phyloP scores from a whole-genome alignment of 2,888 invertebrate species.

The Mythimna vitellina region DNA sequence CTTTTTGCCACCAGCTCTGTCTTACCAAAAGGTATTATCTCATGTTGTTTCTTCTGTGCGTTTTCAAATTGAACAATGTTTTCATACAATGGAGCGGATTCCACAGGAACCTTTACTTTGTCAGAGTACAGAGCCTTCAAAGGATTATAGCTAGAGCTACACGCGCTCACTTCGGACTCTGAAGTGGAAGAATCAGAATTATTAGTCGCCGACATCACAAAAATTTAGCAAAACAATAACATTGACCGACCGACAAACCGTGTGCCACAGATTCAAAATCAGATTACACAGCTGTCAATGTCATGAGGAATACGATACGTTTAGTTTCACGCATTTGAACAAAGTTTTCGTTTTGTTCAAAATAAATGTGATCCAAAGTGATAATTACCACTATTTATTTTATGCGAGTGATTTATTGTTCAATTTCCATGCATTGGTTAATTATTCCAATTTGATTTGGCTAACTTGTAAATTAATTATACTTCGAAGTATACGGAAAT shows the following conservation, averaged over 20 bases:
- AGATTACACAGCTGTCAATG: slow-evolving; percentile 18
- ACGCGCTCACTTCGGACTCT: slow-evolving; percentile 83
- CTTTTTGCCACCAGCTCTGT: slow-evolving; percentile 75
- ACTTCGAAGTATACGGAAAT: slow-evolving; percentile 54
- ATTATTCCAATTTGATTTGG: slow-evolving; percentile 21
- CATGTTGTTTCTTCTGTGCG: slow-evolving; percentile 66
- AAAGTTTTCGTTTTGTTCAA: background rate
- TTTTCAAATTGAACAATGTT: slow-evolving; percentile 92
- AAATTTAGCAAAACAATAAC: slow-evolving; percentile 44
- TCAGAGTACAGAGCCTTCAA: slow-evolving; percentile 92
- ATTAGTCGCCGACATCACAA: slow-evolving; percentile 74
- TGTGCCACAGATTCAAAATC: slow-evolving; percentile 13
- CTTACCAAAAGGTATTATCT: slow-evolving; percentile 75
- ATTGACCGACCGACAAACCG: background rate
- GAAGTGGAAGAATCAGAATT: slow-evolving; percentile 82
- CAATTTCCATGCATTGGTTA: background rate
- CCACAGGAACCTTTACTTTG: slow-evolving; percentile 88
- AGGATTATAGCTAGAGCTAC: slow-evolving; percentile 92
- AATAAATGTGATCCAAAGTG: too few species aligned
- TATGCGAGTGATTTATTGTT: background rate
- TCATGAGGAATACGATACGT: slow-evolving; percentile 39
- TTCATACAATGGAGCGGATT: slow-evolving; percentile 92
- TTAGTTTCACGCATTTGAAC: slow-evolving; percentile 50
- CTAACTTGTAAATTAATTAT: slow-evolving; percentile 5
- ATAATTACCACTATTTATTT: background rate